These are phyloP conservation scores for Psophia crepitans DNA, from an alignment of 2,113 vertebrate species.

Conservation along the genomic window DNA sequence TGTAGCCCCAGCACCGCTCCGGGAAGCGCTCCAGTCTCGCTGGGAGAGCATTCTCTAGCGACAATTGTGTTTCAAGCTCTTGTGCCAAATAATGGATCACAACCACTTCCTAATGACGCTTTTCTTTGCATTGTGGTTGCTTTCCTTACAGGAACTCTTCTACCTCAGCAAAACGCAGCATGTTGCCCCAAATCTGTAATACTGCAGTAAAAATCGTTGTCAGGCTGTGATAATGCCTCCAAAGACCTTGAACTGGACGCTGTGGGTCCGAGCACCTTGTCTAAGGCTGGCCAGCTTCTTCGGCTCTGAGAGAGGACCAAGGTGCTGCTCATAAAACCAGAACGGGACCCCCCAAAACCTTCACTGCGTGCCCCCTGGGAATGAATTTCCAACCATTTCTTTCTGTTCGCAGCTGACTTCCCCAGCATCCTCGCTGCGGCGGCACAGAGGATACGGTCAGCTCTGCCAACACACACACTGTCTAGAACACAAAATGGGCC, in stretches of 20 bases:
- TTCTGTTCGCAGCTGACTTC: neutral
- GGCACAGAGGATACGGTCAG: slow-evolving; percentile 9
- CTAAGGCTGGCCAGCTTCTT: neutral
- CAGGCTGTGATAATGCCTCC: neutral
- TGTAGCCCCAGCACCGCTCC: neutral
- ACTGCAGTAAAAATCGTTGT: neutral
- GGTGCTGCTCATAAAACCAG: neutral
- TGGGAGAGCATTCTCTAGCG: neutral
- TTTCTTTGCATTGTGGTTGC: neutral
- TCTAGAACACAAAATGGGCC: slow-evolving; percentile 24
- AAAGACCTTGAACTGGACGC: neutral
- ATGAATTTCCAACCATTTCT: neutral
- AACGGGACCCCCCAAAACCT: neutral
- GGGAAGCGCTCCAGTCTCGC: neutral
- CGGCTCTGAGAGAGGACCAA: neutral
- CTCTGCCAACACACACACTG: slow-evolving; percentile 48
- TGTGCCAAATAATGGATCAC: neutral
- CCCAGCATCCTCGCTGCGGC: neutral
- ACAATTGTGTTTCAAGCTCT: neutral
- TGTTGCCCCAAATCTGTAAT: neutral
- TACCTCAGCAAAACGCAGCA: neutral
- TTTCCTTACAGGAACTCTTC: neutral
- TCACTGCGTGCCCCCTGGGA: neutral
- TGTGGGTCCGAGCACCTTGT: neutral
- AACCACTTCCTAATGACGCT: neutral